Evolutionary conservation across 2,113 vertebrate species (phyloP), one percentile per base, ranked within the genome.

Genomic region (Boulengeromyrus knoepffleri): DNA sequence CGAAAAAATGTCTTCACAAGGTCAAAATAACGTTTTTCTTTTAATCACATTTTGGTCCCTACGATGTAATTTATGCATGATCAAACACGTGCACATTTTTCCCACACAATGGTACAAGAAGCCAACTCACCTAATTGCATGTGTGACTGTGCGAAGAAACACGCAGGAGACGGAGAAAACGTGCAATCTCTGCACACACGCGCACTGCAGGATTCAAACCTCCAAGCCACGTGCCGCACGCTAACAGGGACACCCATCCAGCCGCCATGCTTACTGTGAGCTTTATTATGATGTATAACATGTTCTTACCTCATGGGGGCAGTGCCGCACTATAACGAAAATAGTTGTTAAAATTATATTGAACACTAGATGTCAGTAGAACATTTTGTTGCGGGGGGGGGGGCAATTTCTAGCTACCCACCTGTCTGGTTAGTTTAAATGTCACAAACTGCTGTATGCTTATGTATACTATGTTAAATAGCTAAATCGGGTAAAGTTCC

Each of bases 351-450:
- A 45, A 36, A 87, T 15, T 9, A 85, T 49, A n/a, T 39, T 66
- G 50, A 89, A 50, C 77, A 85, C 80, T 46, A 89, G 89, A 83
- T 62, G 50, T 80, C 80, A 89, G 52, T 89, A 85, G 46, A 45
- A 46, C 39, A 85, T 13, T 27, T 27, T 31, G n/a, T 66, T 17
- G 5, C 13, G 47, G 47, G 47, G 47, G 53, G 19, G 52, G 21
- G 19, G 19, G 5, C 21, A n/a, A 66, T 66, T 27, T 27, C n/a
- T 66, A 12, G 62, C 9, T 66, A 31, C 9, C 0, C 62, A 36
- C 36, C 36, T 17, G 36, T 77, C 15, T 77, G 36, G 13, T 15
- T 9, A 77, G 31, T 74, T 74, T 74, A 36, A n/a, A 12, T 66
- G 62, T 27, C 24, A 27, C n/a, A 66, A 66, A 70, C 66, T 70